Evolutionary conservation across 2,797 vertebrate genomes (phyloP), one percentile per base, ranked within the genome.

Genomic region (Spinus pinus): DNA sequence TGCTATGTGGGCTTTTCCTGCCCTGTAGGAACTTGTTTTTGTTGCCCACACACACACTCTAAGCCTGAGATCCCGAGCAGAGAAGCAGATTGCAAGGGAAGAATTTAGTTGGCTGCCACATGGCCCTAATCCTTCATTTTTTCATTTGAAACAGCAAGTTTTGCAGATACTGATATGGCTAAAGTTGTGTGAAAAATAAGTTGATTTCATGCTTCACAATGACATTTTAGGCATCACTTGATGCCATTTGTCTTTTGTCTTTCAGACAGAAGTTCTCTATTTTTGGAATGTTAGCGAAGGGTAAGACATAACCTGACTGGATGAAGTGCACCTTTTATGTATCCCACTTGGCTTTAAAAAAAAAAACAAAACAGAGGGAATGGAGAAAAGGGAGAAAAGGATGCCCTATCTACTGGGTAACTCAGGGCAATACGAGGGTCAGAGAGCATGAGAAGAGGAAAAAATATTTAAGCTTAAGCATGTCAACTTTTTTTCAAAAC

Each of bases 71-170:
- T 81, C 47, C 75, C 50, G 72, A 71, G 51, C 53, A 7, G 3
- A 22, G 81, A 92, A 88, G 74, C 77, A 95, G 75, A 86, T 91
- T 91, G 82, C 94, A 84, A 80, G 83, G 66, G 84, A 86, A 91
- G 60, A 93, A 83, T 97, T 95, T 64, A 56, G 91, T 91, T 97
- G 94, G 54, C 77, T 82, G 54, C 74, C 44, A 57, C 61, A 58
- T 75, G 25, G 23, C 47, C 87, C 75, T 73, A 75, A 80, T 71
- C 81, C 83, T 93, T 90, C 42, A 21, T 84, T 88, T 92, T 88
- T 82, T 57, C 73, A 22, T 95, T 91, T 82, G 39, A 83, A 71
- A 46, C 67, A 70, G 85, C 47, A 95, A 54, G 44, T 58, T 88
- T 86, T 75, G 44, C 54, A 93, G 94, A 56, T 79, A 39, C 28